Percentiles rank a stretch among this genome's conserved stretches.
Evolutionary conservation across 2,113 vertebrate genomes (phyloP).

Genomic region (Crotalus horridus): DNA sequence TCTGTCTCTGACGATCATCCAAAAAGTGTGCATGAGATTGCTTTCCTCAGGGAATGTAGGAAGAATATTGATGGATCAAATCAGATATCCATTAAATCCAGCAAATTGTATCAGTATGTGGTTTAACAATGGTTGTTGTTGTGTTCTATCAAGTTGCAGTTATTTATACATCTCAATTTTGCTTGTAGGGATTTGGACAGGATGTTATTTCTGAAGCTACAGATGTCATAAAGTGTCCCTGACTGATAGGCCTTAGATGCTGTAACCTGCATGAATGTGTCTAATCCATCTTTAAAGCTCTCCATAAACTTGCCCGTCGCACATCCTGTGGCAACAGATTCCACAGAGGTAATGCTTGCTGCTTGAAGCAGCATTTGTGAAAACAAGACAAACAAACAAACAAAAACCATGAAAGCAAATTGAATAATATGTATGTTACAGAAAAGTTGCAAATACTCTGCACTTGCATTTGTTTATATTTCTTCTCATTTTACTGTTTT

Average conservation of each 20-base stretch:
- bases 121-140: background rate
- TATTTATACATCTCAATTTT: background rate
- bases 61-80: background rate
- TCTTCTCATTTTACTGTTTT: rapidly evolving
- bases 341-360: background rate
- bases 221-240: background rate
- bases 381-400: background rate
- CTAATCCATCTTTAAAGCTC: background rate
- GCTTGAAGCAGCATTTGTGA: background rate
- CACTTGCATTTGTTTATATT: background rate
- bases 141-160: background rate
- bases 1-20: background rate
- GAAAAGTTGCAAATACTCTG: background rate
- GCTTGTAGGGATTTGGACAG: background rate
- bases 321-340: background rate
- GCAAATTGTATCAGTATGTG: background rate
- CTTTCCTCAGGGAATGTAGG: background rate
- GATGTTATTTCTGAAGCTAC: background rate
- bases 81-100: background rate
- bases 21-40: background rate
- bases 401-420: background rate
- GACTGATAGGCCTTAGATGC: background rate
- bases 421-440: background rate
- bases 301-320: background rate
- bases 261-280: background rate